These are phyloP conservation scores for Passerina amoena DNA, from an alignment of 2,113 vertebrate species.

Conservation along the genomic window DNA sequence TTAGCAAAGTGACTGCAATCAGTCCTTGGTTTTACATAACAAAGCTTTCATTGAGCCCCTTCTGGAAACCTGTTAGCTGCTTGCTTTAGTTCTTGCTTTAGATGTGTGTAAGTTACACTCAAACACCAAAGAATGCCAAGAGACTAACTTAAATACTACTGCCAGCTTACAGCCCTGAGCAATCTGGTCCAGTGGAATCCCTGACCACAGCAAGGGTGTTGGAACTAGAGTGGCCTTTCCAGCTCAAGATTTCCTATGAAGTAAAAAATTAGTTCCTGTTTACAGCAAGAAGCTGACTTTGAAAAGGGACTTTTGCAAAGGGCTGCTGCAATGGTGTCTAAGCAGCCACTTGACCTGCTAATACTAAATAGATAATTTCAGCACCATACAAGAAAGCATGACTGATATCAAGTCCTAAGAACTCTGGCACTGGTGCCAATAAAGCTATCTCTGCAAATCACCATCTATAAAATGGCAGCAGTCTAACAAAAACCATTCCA, in stretches of 20 bases:
- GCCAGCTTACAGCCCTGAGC: neutral
- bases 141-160: neutral
- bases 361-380: neutral
- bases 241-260: neutral
- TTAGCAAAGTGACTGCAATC: neutral
- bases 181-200: neutral
- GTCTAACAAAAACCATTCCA: neutral
- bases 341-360: neutral
- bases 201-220: rapidly evolving
- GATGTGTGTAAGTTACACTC: neutral
- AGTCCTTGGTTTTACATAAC: neutral
- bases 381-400: neutral
- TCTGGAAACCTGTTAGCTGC: neutral
- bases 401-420: neutral
- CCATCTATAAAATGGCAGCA: neutral
- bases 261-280: neutral
- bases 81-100: neutral
- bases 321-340: neutral
- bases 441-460: neutral
- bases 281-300: neutral
- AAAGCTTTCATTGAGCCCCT: neutral
- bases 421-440: neutral
- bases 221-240: neutral
- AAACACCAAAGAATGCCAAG: neutral
- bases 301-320: neutral